A percentile compares a stretch with the other conserved stretches of the same genome.
These are phyloP conservation scores for Tympanuchus pallidicinctus DNA, from an alignment of 2,113 vertebrate genomes.

Conservation along the genomic window DNA sequence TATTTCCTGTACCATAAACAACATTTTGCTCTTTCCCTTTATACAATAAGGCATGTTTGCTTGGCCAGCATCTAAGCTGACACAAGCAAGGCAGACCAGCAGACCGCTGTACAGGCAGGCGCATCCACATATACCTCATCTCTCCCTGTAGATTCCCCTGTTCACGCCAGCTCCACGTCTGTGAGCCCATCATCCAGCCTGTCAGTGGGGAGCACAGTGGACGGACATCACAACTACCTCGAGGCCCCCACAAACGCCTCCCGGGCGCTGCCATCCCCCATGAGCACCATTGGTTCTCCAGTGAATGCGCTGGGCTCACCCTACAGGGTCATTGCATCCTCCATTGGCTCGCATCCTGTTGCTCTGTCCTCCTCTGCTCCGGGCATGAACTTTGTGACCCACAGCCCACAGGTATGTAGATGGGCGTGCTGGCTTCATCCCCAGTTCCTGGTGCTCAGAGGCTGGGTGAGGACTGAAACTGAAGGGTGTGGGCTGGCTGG, in stretches of 20 bases:
- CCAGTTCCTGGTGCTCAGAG: accelerated
- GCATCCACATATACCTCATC: accelerated
- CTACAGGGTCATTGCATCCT: slow-evolving; percentile 74
- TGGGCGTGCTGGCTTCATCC: accelerated
- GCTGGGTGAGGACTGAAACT: accelerated
- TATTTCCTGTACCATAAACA: background rate
- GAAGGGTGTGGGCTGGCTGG: background rate
- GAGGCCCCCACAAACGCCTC: slow-evolving; percentile 59
- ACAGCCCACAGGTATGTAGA: slow-evolving; percentile 74
- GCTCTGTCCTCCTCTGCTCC: slow-evolving; percentile 70
- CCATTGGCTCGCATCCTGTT: slow-evolving; percentile 68
- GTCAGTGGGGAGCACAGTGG: slow-evolving; percentile 52
- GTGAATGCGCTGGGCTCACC: slow-evolving; percentile 61
- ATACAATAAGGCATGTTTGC: background rate
- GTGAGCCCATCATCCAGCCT: slow-evolving; percentile 64
- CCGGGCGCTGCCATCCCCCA: slow-evolving; percentile 45
- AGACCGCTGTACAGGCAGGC: accelerated
- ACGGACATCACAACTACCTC: slow-evolving; percentile 69
- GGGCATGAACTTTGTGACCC: slow-evolving; percentile 68
- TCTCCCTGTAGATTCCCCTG: slow-evolving; percentile 63
- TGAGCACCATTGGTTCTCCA: slow-evolving; percentile 56
- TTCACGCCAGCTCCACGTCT: slow-evolving; percentile 64
- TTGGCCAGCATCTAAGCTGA: background rate
- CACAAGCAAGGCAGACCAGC: background rate
- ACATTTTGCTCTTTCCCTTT: background rate